Conservation (phyloP, 2,113 vertebrate genomes). For the Varanus komodoensis region DNA sequence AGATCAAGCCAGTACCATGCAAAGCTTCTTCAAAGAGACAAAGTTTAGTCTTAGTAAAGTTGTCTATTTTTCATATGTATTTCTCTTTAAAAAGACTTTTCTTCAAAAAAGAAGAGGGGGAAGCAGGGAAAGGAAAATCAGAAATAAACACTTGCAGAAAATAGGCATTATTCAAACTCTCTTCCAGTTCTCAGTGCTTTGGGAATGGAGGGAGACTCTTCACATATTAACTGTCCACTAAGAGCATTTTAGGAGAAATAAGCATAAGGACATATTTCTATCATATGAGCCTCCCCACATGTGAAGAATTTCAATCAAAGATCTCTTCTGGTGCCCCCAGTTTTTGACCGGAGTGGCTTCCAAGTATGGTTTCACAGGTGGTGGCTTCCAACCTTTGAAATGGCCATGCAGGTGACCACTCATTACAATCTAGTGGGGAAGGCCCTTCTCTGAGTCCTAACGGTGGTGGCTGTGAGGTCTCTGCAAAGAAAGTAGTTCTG, state of each 20-base stretch:
- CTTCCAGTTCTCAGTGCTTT: background rate
- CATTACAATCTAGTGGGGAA: background rate
- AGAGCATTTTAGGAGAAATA: background rate
- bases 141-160: background rate
- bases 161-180: background rate
- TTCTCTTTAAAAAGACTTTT: constrained; percentile 18
- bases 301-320: background rate
- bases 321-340: background rate
- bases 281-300: background rate
- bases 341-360: background rate
- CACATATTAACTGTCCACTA: background rate
- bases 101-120: constrained; percentile 42
- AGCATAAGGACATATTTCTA: background rate
- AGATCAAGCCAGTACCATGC: constrained; percentile 30
- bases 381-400: background rate
- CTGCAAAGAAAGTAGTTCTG: too few species aligned
- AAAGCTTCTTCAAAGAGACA: constrained; percentile 55
- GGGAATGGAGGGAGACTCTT: background rate
- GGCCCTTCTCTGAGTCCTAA: too few species aligned
- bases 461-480: too few species aligned
- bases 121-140: background rate
- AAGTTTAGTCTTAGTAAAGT: constrained; percentile 40
- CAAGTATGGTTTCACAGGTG: too few species aligned
- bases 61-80: background rate
- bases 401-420: background rate